phyloP scores from a whole-genome alignment of 2,888 invertebrate genomes.

The Eudemis profundana region DNA sequence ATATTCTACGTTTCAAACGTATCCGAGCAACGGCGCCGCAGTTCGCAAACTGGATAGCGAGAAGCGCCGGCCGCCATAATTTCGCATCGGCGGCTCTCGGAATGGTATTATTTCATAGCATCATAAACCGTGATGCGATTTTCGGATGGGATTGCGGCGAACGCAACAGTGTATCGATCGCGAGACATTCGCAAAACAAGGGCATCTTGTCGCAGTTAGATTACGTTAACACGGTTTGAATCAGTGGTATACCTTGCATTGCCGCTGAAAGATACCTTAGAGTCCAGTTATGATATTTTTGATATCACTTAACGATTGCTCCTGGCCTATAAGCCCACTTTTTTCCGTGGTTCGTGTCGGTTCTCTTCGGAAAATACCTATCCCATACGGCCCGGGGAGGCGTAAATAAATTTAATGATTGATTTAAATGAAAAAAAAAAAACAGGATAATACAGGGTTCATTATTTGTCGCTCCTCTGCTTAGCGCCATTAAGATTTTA shows the following conservation, averaged over 20 bases:
- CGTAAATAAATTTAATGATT: neutral
- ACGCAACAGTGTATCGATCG: constrained; percentile 55
- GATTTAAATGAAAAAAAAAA: no score
- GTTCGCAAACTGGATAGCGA: constrained; percentile 35
- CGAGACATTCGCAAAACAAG: constrained; percentile 50
- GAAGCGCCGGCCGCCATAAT: constrained; percentile 47
- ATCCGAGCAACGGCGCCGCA: constrained; percentile 2
- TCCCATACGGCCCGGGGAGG: no score
- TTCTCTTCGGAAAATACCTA: no score
- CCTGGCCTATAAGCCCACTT: no score
- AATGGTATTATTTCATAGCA: constrained; percentile 58
- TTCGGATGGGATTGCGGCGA: constrained; percentile 59
- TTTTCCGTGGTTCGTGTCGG: no score
- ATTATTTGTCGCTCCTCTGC: no score
- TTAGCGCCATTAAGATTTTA: constrained; percentile 23
- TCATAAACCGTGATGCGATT: constrained; percentile 60
- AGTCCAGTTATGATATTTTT: no score
- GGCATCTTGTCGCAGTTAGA: constrained; percentile 46
- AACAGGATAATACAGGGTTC: no score
- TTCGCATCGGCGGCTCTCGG: constrained; percentile 52
- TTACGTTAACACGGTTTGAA: no score
- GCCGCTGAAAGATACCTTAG: no score
- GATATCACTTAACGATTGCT: no score
- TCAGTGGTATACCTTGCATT: no score
- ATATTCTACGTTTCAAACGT: constrained; percentile 9